A percentile compares a stretch with the other conserved stretches of the same genome.
These are phyloP conservation scores for Dryadula phaetusa DNA, from an alignment of 2,888 invertebrate species.

Conservation along the genomic window DNA sequence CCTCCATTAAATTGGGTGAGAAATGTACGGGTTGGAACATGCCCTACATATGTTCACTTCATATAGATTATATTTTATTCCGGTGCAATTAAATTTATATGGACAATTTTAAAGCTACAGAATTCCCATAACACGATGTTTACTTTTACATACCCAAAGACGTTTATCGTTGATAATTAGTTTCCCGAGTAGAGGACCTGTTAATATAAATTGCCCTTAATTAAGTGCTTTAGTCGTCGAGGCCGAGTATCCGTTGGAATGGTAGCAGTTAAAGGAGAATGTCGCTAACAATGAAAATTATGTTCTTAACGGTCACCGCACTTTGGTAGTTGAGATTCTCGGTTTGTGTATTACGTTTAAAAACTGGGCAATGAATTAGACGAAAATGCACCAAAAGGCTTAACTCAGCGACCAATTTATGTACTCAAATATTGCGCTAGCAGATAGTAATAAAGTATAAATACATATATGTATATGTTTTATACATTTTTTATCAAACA, in stretches of 20 bases:
- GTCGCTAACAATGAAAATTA: slow-evolving; percentile 42
- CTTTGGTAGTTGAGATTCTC: slow-evolving; percentile 16
- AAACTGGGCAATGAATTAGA: slow-evolving; percentile 11
- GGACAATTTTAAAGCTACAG: slow-evolving; percentile 52
- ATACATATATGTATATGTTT: background rate
- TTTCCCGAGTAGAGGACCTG: slow-evolving; percentile 68
- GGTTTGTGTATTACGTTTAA: slow-evolving; percentile 9
- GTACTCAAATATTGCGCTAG: background rate
- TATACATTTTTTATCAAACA: background rate
- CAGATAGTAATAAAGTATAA: background rate
- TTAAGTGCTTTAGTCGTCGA: slow-evolving; percentile 58
- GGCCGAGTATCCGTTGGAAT: slow-evolving; percentile 53
- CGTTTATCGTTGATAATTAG: slow-evolving; percentile 66
- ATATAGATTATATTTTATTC: slow-evolving; percentile 12
- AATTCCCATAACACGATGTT: slow-evolving; percentile 50
- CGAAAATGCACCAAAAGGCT: slow-evolving; percentile 3
- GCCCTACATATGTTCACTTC: slow-evolving; percentile 63
- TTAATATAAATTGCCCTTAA: slow-evolving; percentile 77
- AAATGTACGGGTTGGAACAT: slow-evolving; percentile 64
- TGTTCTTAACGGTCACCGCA: slow-evolving; percentile 28
- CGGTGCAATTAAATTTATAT: slow-evolving; percentile 17
- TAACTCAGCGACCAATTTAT: background rate
- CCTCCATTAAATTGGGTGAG: slow-evolving; percentile 67
- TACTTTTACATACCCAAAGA: slow-evolving; percentile 56
- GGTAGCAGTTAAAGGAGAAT: slow-evolving; percentile 59